Evolutionary conservation across 2,113 vertebrate genomes (phyloP).

Genomic region (Calidris pugnax): DNA sequence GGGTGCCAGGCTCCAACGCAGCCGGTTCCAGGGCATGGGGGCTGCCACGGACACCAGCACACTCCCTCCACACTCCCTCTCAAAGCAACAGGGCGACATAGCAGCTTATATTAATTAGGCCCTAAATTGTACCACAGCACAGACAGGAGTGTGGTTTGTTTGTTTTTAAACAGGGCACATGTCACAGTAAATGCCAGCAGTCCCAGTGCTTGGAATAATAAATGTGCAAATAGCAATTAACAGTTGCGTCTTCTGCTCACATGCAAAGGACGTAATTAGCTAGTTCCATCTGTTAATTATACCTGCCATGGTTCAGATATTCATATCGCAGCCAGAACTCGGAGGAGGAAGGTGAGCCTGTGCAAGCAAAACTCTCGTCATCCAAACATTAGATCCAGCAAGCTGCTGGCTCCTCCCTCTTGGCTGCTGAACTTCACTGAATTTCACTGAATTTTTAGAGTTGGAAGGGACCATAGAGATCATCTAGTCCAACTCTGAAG

Average conservation of each 20-base stretch:
- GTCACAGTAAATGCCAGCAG: slow-evolving; percentile 41
- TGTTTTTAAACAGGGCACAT: slow-evolving; percentile 50
- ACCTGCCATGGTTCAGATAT: slow-evolving; percentile 65
- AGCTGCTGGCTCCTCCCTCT: neutral
- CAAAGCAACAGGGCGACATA: neutral
- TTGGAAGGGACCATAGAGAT: no score
- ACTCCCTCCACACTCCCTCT: neutral
- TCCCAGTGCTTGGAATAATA: slow-evolving; percentile 49
- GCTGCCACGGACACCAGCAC: neutral
- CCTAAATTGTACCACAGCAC: neutral
- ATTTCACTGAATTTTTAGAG: no score
- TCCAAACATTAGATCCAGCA: neutral
- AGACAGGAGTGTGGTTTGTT: slow-evolving; percentile 34
- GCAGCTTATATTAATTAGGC: neutral
- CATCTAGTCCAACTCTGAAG: no score
- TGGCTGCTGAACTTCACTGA: neutral
- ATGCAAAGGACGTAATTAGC: slow-evolving; percentile 71
- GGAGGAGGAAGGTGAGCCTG: slow-evolving; percentile 46
- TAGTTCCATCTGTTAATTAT: slow-evolving; percentile 75
- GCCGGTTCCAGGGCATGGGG: fast-evolving
- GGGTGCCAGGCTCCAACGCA: fast-evolving
- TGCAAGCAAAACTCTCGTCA: slow-evolving; percentile 26
- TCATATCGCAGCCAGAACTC: slow-evolving; percentile 55
- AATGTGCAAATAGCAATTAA: slow-evolving; percentile 71
- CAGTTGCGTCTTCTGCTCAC: slow-evolving; percentile 58